Evolutionary conservation across 2,888 invertebrate genomes (phyloP).

Genomic region (Drosophila ustulata): DNA sequence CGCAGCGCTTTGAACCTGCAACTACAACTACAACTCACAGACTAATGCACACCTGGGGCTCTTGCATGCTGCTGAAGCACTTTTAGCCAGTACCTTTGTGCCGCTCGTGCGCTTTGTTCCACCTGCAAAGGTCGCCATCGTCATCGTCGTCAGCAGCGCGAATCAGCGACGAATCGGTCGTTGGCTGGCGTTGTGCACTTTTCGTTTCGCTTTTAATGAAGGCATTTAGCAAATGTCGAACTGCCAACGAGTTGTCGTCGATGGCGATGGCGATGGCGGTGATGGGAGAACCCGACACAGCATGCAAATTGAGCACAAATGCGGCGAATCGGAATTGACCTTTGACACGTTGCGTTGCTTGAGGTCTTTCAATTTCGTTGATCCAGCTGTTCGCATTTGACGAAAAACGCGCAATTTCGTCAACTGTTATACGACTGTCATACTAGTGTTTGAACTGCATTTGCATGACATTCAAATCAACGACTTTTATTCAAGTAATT

Average conservation of each 20-base stretch:
- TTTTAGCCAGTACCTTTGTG: slow-evolving; percentile 63
- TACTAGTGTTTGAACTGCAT: background rate
- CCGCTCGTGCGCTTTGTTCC: slow-evolving; percentile 28
- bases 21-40: slow-evolving; percentile 3
- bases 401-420: too few species aligned
- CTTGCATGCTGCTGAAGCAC: slow-evolving; percentile 48
- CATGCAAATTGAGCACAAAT: slow-evolving; percentile 11
- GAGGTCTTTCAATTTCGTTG: background rate
- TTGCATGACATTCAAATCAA: too few species aligned
- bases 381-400: background rate
- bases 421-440: slow-evolving; percentile 17
- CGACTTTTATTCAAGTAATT: too few species aligned
- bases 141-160: background rate
- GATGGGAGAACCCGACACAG: background rate
- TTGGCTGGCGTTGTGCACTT: slow-evolving; percentile 38
- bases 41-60: slow-evolving; percentile 52
- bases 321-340: background rate
- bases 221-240: slow-evolving; percentile 44
- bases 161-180: slow-evolving; percentile 27
- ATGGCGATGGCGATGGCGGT: slow-evolving; percentile 8
- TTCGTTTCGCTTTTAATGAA: slow-evolving; percentile 57
- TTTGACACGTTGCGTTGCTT: background rate
- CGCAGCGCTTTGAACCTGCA: slow-evolving; percentile 41
- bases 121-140: slow-evolving; percentile 21
- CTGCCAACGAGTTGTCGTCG: slow-evolving; percentile 3